Percentiles rank a stretch among this genome's conserved stretches.
Conservation (phyloP, 30 jellyfish, hydroid and myxozoan genomes). For the Phacellophora camtschatica region DNA sequence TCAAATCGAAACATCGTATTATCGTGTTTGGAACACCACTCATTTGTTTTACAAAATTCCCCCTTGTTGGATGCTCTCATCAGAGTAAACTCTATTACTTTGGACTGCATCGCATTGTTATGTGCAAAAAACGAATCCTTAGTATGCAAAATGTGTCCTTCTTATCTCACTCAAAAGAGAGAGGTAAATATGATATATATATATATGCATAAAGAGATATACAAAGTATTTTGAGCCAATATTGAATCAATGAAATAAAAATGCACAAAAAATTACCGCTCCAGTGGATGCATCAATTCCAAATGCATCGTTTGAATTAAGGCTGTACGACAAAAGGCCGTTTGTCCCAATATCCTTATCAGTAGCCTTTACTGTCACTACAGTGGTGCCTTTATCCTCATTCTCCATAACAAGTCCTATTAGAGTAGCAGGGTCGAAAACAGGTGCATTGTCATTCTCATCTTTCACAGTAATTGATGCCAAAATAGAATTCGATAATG, state of each 20-base stretch:
- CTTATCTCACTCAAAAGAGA: too few relatives aligned
- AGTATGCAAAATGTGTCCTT: too few relatives aligned
- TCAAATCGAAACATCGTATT: too few relatives aligned
- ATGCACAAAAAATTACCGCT: background rate
- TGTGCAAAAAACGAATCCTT: too few relatives aligned
- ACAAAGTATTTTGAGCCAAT: background rate
- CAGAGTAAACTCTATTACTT: too few relatives aligned
- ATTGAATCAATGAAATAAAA: background rate
- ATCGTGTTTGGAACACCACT: too few relatives aligned
- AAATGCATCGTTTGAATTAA: slow-evolving; percentile 44
- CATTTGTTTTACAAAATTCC: too few relatives aligned
- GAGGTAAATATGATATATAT: too few relatives aligned
- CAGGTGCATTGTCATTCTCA: slow-evolving; percentile 79
- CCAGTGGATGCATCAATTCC: slow-evolving; percentile 44
- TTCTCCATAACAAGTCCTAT: slow-evolving; percentile 55
- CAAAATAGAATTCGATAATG: background rate
- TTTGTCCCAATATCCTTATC: slow-evolving; percentile 67
- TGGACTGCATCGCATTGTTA: too few relatives aligned
- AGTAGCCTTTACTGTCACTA: slow-evolving; percentile 62
- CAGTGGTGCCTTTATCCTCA: slow-evolving; percentile 47
- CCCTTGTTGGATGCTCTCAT: too few relatives aligned
- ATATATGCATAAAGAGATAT: too few relatives aligned
- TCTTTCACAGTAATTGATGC: slow-evolving; percentile 46
- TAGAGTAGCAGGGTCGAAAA: slow-evolving; percentile 19
- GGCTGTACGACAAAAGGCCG: slow-evolving; percentile 14